phyloP scores from a whole-genome alignment of 2,113 vertebrate genomes.

The Corythornis vintsioides region DNA sequence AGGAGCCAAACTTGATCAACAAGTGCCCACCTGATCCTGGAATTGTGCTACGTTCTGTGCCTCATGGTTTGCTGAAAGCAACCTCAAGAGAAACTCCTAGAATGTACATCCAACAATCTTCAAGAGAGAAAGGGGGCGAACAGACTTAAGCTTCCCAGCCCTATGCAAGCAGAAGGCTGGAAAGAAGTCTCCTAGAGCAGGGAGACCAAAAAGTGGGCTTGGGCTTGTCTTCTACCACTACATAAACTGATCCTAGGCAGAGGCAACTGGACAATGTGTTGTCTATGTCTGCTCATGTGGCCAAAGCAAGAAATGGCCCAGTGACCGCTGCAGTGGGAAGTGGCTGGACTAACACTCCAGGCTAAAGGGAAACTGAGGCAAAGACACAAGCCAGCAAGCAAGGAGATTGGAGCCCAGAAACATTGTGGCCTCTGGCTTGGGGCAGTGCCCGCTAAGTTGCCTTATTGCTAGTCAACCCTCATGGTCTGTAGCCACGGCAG shows the following conservation, averaged over 20 bases:
- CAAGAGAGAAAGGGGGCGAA: background rate
- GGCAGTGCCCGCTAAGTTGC: too few species aligned
- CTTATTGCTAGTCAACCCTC: background rate
- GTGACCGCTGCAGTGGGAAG: background rate
- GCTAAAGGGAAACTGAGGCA: slow-evolving; percentile 8
- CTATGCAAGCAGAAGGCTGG: background rate
- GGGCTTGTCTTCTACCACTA: background rate
- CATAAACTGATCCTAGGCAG: background rate
- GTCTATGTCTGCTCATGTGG: background rate
- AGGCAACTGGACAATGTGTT: background rate
- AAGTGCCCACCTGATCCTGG: background rate
- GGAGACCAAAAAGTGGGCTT: background rate
- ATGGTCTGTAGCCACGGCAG: too few species aligned
- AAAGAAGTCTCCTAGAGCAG: background rate
- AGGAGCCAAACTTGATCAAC: background rate
- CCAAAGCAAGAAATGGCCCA: background rate
- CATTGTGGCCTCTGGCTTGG: accelerated
- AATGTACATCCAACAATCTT: background rate
- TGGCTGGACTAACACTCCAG: background rate
- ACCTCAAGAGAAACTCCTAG: background rate
- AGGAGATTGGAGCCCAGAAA: background rate
- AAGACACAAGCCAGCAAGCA: background rate
- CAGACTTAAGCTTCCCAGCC: background rate
- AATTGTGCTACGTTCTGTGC: background rate
- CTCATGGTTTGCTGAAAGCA: background rate